Evolutionary conservation across 2,113 vertebrate genomes (phyloP).

Genomic region (Dicerorhinus sumatrensis): DNA sequence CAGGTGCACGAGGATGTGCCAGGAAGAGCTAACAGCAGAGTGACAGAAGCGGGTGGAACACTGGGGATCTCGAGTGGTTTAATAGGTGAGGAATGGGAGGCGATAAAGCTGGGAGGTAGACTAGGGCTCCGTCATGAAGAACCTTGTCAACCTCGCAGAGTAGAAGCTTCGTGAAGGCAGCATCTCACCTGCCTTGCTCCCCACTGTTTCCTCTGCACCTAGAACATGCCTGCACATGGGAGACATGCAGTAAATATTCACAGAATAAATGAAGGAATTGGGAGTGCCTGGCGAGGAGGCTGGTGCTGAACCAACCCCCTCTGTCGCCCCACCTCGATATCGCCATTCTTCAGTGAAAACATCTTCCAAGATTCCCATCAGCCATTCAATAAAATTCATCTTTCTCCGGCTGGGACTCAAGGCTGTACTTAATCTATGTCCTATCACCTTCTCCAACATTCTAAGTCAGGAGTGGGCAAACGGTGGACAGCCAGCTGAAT

Average conservation of each 20-base stretch:
- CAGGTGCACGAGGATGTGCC: background rate
- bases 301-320: background rate
- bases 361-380: background rate
- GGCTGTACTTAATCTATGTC: background rate
- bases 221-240: background rate
- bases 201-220: background rate
- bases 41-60: background rate
- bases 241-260: background rate
- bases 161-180: background rate
- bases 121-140: accelerated
- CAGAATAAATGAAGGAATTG: background rate
- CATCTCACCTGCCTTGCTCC: background rate
- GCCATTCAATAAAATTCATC: background rate
- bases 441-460: background rate
- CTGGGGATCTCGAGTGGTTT: accelerated
- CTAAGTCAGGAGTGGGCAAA: background rate
- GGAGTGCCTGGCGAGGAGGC: background rate
- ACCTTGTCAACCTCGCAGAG: too few species aligned
- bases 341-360: background rate
- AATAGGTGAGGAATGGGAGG: background rate
- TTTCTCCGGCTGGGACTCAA: background rate
- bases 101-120: background rate
- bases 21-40: background rate
- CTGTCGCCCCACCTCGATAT: accelerated
- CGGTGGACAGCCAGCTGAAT: background rate